Conservation (phyloP, 2,888 invertebrate species). For the Catocala sponsa region DNA sequence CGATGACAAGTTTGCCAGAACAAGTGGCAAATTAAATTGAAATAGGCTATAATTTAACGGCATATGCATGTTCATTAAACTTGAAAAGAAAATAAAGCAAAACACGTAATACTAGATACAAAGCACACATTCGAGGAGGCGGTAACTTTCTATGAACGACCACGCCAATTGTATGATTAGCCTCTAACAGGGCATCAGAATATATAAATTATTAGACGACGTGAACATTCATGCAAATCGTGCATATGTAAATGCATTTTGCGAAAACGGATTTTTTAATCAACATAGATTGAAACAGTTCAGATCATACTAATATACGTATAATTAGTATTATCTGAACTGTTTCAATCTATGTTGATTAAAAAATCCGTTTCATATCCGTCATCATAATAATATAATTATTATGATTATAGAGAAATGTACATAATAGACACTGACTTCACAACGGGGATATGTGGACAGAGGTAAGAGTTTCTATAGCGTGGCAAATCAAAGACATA, state of each 20-base stretch:
- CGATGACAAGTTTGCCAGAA: not conserved
- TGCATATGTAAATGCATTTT: constrained; percentile 32
- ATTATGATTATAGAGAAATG: no score
- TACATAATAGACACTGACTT: no score
- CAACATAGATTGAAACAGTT: constrained; percentile 1
- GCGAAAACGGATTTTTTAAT: constrained; percentile 26
- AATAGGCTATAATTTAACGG: not conserved
- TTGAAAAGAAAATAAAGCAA: constrained; percentile 22
- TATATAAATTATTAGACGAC: constrained; percentile 38
- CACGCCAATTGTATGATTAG: constrained; percentile 54
- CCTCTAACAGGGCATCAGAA: constrained; percentile 39
- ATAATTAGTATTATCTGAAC: not conserved
- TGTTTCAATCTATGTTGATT: constrained; percentile 4
- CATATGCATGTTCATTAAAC: not conserved
- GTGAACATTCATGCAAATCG: constrained; percentile 24
- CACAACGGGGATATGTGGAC: no score
- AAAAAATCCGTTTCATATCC: constrained; percentile 27
- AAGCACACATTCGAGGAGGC: constrained; percentile 12
- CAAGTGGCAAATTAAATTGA: not conserved
- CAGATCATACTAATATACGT: no score
- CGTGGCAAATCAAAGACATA: no score
- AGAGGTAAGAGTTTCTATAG: no score
- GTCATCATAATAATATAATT: no score
- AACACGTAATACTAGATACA: constrained; percentile 2
- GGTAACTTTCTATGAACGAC: constrained; percentile 50